Conservation (phyloP, 2,113 vertebrate species). For the Scophthalmus maximus region DNA sequence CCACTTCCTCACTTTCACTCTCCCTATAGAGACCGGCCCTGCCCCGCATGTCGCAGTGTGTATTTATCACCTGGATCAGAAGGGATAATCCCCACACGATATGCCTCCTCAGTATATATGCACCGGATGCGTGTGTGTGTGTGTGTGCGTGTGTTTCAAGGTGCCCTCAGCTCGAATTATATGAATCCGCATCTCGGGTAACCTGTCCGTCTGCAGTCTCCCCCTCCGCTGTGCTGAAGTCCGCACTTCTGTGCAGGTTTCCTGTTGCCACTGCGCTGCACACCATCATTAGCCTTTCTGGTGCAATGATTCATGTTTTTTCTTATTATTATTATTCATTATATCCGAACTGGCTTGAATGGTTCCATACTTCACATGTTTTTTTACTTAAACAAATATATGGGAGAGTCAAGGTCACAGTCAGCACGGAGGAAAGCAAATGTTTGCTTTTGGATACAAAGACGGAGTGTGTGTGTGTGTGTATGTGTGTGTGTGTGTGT, state of each 20-base stretch:
- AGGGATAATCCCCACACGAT: conserved; percentile 53
- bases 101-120: conserved; percentile 5
- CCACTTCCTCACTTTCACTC: conserved; percentile 23
- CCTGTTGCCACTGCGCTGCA: conserved; percentile 41
- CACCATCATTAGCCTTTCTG: conserved; percentile 22
- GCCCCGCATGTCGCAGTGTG: neutral
- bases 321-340: too few relatives aligned
- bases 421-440: neutral
- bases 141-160: conserved; percentile 51
- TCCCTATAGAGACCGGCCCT: neutral
- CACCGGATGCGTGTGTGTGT: conserved; percentile 17
- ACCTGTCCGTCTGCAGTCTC: conserved; percentile 47
- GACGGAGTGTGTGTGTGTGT: neutral
- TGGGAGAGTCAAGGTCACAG: neutral
- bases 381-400: conserved; percentile 8
- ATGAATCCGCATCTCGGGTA: conserved; percentile 61
- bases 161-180: conserved; percentile 69
- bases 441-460: neutral
- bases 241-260: conserved; percentile 52
- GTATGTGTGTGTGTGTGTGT: neutral
- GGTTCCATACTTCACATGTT: neutral
- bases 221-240: conserved; percentile 44
- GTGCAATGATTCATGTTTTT: conserved; percentile 2
- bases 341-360: neutral
- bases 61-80: conserved; percentile 45